These are phyloP conservation scores for Villa cingulata DNA, from an alignment of 2,888 invertebrate genomes.

Conservation along the genomic window DNA sequence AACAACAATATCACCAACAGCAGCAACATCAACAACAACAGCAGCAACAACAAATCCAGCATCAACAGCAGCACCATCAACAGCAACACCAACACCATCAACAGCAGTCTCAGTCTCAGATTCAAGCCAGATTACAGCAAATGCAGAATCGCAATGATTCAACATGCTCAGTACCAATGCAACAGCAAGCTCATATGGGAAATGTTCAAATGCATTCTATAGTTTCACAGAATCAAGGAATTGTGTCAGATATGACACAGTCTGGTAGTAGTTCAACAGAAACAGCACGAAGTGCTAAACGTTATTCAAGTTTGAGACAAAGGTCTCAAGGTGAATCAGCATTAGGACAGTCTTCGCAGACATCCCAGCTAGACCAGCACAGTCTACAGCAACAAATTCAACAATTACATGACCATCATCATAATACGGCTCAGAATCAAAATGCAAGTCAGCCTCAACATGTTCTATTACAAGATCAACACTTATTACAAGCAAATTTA, in stretches of 20 bases:
- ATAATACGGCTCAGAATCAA: constrained; percentile 21
- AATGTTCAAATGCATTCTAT: constrained; percentile 35
- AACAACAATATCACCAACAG: constrained; percentile 7
- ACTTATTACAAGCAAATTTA: constrained; percentile 18
- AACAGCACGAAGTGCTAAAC: constrained; percentile 35
- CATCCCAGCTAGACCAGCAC: constrained; percentile 23
- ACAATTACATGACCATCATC: constrained; percentile 23
- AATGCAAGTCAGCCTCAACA: constrained; percentile 17
- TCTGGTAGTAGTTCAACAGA: constrained; percentile 23
- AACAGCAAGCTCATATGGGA: constrained; percentile 27
- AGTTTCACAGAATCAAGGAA: constrained; percentile 24
- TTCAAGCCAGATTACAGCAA: constrained; percentile 5
- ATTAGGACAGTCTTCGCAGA: constrained; percentile 16
- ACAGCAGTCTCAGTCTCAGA: not conserved
- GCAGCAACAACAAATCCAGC: constrained; percentile 14
- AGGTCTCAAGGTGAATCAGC: constrained; percentile 31
- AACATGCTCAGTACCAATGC: too few relatives aligned
- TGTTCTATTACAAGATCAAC: constrained; percentile 26
- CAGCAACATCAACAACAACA: constrained; percentile 17
- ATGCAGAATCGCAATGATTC: constrained; percentile 24
- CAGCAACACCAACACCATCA: not conserved
- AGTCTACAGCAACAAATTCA: constrained; percentile 20
- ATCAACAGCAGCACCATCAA: constrained; percentile 10
- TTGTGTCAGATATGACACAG: constrained; percentile 9
- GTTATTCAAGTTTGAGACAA: constrained; percentile 54